These are phyloP conservation scores for Pseudomyrmex gracilis DNA, from an alignment of 1,140 invertebrate genomes.

Conservation along the genomic window DNA sequence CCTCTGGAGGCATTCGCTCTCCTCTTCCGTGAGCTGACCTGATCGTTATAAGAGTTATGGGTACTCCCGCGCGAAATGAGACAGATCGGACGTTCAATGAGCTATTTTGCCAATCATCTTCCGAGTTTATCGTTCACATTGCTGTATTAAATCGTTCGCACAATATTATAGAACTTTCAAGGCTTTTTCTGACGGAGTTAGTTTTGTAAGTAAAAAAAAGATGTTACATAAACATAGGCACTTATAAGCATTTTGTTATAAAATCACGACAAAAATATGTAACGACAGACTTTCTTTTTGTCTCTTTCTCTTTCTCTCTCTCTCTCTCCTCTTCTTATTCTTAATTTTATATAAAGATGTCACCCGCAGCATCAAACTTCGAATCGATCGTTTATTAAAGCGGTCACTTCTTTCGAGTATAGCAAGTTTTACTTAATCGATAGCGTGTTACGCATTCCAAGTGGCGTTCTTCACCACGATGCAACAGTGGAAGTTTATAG, in stretches of 20 bases:
- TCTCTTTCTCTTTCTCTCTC: too few relatives aligned
- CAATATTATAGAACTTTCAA: background rate
- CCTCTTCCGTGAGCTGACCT: conserved; percentile 47
- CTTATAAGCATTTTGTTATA: background rate
- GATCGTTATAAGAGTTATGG: conserved; percentile 61
- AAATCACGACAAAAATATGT: background rate
- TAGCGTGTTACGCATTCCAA: conserved; percentile 32
- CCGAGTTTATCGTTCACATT: conserved; percentile 2
- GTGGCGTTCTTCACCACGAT: conserved; percentile 19
- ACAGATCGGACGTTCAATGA: conserved; percentile 41
- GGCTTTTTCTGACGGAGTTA: background rate
- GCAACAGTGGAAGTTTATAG: conserved; percentile 14
- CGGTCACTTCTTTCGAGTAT: background rate
- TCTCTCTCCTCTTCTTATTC: too few relatives aligned
- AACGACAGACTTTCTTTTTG: background rate
- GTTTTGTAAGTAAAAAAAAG: conserved; percentile 14
- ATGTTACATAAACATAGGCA: background rate
- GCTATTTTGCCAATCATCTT: conserved; percentile 11
- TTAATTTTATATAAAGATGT: too few relatives aligned
- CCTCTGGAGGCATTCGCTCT: conserved; percentile 1
- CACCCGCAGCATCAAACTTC: background rate
- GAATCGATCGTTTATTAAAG: conserved; percentile 20
- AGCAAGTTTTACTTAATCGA: conserved; percentile 20
- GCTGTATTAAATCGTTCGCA: background rate
- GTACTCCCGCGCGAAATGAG: conserved; percentile 51